Base-by-base conservation (phyloP, 2,888 invertebrate species). In the Trissoscelio sp. region DNA sequence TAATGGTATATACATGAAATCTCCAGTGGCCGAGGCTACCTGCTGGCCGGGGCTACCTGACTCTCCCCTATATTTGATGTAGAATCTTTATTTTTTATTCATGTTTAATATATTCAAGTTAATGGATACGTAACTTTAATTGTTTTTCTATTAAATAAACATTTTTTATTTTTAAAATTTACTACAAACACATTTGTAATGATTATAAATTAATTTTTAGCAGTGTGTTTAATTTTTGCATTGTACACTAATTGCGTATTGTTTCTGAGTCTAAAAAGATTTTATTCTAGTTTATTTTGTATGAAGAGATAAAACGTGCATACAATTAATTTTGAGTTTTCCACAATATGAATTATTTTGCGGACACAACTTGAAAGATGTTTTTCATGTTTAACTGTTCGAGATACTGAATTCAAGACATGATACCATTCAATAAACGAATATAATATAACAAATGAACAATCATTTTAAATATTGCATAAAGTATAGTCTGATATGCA, bases 401-500 rank as follows among this genome's bases (percentile, higher is more conserved):
- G 20, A 31, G 9, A 42, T 53, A 67, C 42, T 42, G 5, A 67
- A 28, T 22, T 28, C 28, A 44, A 42, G 14, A 31, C 55, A 67
- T 53, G 66, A 28, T 44, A 67, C n/a, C 44, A 55, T 11, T 44
- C 18, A 55, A 44, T 39, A 66, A 53, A 39, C 9, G 18, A 57
- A 44, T 57, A 58, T 46, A 58, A 69, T 60, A 39, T 72, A 60
- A 58, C 70, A 72, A 44, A 37, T 2, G 39, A 72, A 58, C 70
- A 72, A 72, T 60, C 58, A 72, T 51, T 58, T 51, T 28, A 72
- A 72, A 24, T 39, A 72, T 51, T 60, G 24, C 46, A 39, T 58
- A 70, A 60, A 12, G 22, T 72, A 62, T 53, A 51, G 51, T 60
- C 60, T 60, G 72, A 72, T 60, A 60, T 60, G 42, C 72, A 60